Evolutionary conservation across 2,797 vertebrate species (phyloP), one percentile per base, ranked within the genome.

Genomic region (Mastacembelus armatus): DNA sequence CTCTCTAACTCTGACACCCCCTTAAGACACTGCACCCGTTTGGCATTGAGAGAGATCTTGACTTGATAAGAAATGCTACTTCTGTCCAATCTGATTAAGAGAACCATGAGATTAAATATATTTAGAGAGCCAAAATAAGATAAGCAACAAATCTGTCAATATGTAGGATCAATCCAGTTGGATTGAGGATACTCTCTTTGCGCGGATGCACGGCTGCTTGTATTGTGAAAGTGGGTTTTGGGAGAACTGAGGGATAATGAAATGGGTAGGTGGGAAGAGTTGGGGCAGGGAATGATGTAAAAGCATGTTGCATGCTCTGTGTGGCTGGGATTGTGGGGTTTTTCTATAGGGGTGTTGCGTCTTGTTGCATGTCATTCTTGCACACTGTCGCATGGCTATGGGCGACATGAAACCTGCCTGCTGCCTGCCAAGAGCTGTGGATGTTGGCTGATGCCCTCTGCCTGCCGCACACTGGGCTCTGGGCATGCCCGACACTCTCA

Each of bases 181-280:
- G 82, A 86, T 77, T 85, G 87, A 90, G 89, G 91, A 92, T 90
- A 91, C 92, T 94, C 92, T 93, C 92, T 92, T 92, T 92, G 92
- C 78, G 87, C 79, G 86, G 91, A 89, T 87, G 85, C 92, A 90
- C 91, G 81, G 90, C 91, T 92, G 89, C 88, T 88, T 89, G 90
- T 91, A 75, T 65, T 89, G 89, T 92, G 84, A 85, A 84, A 86
- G 67, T 78, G 80, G 85, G 74, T 85, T 78, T 84, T 67, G 36
- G 80, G 71, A 54, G 66, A 83, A 65, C 68, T 19, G 16, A 57
- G 62, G 47, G 81, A 50, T 43, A 71, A 51, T 35, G 57, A 70
- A 63, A 14, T 71, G 72, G 77, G 72, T 57, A 67, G 78, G 14
- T 72, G 72, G 60, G 84, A 51, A 27, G 39, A 71, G 61, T 69